A percentile compares a stretch with the other conserved stretches of the same genome.
Evolutionary conservation across 2,888 invertebrate genomes (phyloP).

Genomic region (Stratiomys singularior): DNA sequence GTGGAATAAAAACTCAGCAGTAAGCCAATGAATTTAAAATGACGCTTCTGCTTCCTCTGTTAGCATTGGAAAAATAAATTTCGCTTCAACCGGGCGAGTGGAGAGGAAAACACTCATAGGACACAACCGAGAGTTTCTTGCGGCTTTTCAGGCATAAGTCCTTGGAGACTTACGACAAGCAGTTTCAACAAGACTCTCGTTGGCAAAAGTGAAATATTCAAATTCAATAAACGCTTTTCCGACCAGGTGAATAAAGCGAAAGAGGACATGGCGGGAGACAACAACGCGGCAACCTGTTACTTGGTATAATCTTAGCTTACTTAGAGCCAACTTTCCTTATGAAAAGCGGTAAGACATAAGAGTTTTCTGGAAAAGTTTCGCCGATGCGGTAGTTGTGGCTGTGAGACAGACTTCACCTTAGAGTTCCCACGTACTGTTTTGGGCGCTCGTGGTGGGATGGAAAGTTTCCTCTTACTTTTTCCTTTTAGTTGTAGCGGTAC

Average conservation of each 20-base stretch:
- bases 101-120: neutral
- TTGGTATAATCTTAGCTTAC: slow-evolving; percentile 18
- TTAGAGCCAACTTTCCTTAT: slow-evolving; percentile 15
- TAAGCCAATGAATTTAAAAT: slow-evolving; percentile 42
- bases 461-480: slow-evolving; percentile 23
- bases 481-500: neutral
- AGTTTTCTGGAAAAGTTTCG: slow-evolving; percentile 17
- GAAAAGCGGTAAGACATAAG: slow-evolving; percentile 1
- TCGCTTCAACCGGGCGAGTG: neutral
- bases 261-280: neutral
- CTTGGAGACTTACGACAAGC: slow-evolving; percentile 31
- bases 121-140: slow-evolving; percentile 28
- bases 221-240: slow-evolving; percentile 46
- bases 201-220: slow-evolving; percentile 40
- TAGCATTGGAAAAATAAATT: neutral
- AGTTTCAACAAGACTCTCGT: neutral
- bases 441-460: neutral
- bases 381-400: neutral
- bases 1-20: neutral
- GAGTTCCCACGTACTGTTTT: neutral
- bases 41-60: neutral
- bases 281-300: slow-evolving; percentile 32
- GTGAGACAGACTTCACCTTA: neutral
- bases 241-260: slow-evolving; percentile 11
- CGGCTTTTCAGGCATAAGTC: slow-evolving; percentile 31